Evolutionary conservation across 2,113 vertebrate species (phyloP), one percentile per base, ranked within the genome.

Genomic region (Pelecanus crispus): DNA sequence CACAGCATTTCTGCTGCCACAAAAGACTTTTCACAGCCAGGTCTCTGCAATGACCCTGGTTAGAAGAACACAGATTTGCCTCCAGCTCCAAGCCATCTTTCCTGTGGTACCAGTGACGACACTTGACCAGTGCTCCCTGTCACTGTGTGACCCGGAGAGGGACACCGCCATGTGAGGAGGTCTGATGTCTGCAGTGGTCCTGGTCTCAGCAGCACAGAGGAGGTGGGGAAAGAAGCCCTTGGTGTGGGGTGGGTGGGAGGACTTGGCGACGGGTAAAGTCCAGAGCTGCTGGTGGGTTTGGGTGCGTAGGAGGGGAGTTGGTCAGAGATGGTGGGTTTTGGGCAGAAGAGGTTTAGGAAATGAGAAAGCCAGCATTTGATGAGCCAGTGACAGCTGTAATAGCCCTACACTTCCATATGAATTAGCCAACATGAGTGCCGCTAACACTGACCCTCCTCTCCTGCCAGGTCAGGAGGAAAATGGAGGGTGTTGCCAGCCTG

Each of bases 381-480:
- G 42, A 3, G 10, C 29, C 63, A 52, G 62, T 28, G 81, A 25
- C 84, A 62, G 70, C 81, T 85, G 66, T 44, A 82, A 73, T 40
- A 94, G 61, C 63, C 42, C 62, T 88, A 17, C 31, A 16, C 78
- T 81, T 81, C 50, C 1, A 2, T 50, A 16, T 25, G 81, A 77
- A 95, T 92, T 73, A 87, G 70, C 56, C 53, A 56, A 22, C 17
- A 2, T 2, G 21, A 90, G 45, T 28, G 10, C 89, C 2, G 45
- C 66, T 58, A 36, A 19, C n/a, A 31, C 58, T 80, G 78, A 73
- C 62, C 53, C 34, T 80, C 38, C 29, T 89, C 67, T 94, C 34
- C 74, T 96, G 73, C 68, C 77, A 84, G 95, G 95, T 61, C 91
- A 94, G 86, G 28, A 66, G 91, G 86, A 94, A 81, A 94, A 90